These are phyloP conservation scores for Rugalucina vietnamica DNA, from an alignment of 2,888 invertebrate genomes.

Conservation along the genomic window DNA sequence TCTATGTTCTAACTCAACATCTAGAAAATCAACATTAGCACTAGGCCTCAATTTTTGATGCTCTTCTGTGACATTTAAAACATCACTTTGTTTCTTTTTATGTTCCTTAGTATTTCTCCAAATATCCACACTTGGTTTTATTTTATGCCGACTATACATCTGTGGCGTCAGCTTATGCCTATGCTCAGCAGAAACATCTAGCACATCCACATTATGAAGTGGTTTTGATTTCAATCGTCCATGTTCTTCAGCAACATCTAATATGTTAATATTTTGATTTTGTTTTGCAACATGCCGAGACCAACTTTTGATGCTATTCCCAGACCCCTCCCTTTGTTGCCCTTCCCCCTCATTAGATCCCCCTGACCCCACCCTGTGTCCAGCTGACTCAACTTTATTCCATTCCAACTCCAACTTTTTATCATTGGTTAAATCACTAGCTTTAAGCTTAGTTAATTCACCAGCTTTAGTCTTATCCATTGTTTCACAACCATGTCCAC, in stretches of 20 bases:
- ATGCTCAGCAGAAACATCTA: conserved; percentile 54
- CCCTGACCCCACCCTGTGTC: conserved; percentile 22
- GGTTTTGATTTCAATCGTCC: conserved; percentile 9
- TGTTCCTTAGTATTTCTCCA: conserved; percentile 19
- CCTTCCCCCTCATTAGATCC: conserved; percentile 5
- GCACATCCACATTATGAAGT: conserved; percentile 42
- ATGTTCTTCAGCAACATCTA: conserved; percentile 58
- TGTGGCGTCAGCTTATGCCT: neutral
- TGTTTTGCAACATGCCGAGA: conserved; percentile 9
- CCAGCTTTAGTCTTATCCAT: neutral
- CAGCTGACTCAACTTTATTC: conserved; percentile 3
- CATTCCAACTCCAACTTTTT: neutral
- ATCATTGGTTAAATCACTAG: neutral
- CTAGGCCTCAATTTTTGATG: neutral
- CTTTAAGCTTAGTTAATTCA: neutral
- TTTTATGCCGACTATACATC: neutral
- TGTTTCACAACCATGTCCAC: neutral
- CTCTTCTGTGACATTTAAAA: neutral
- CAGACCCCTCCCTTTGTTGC: neutral
- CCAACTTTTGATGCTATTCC: neutral
- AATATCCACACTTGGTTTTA: conserved; percentile 14
- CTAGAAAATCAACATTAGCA: neutral
- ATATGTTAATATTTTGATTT: conserved; percentile 31
- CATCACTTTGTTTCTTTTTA: neutral
- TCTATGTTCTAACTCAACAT: neutral